Evolutionary conservation across 2,797 vertebrate genomes (phyloP).

Genomic region (Artibeus jamaicensis): DNA sequence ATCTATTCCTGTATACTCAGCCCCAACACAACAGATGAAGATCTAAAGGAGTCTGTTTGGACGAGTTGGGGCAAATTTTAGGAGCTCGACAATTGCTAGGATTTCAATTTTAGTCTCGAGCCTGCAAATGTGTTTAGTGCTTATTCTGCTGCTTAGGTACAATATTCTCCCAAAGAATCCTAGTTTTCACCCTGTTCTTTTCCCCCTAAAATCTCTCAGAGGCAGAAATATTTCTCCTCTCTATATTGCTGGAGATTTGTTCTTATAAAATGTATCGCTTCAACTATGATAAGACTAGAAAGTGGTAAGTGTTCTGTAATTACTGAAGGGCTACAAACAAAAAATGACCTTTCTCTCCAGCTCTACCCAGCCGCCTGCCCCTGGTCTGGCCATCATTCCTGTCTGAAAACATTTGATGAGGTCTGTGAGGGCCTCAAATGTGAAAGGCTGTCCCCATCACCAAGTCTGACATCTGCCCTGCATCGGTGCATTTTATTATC

Average conservation of each 20-base stretch:
- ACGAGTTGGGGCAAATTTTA: slow-evolving; percentile 44
- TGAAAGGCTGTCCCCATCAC: background rate
- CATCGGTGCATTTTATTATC: slow-evolving; percentile 45
- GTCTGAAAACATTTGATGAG: background rate
- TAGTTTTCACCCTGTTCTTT: slow-evolving; percentile 30
- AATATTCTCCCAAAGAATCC: slow-evolving; percentile 32
- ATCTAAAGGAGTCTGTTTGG: slow-evolving; percentile 53
- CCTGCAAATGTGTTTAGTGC: slow-evolving; percentile 56
- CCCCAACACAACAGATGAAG: slow-evolving; percentile 59
- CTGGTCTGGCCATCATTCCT: background rate
- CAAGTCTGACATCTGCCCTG: slow-evolving; percentile 34
- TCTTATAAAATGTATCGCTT: background rate
- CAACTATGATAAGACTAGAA: background rate
- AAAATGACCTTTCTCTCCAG: background rate
- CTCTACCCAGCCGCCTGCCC: background rate
- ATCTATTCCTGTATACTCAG: slow-evolving; percentile 36
- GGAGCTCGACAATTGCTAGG: slow-evolving; percentile 57
- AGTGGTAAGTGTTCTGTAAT: background rate
- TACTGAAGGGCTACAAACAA: background rate
- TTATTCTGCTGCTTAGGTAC: slow-evolving; percentile 53
- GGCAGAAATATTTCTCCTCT: slow-evolving; percentile 26
- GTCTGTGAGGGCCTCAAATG: background rate
- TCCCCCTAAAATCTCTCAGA: slow-evolving; percentile 2
- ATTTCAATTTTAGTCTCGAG: slow-evolving; percentile 70
- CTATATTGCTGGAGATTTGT: background rate